Conservation (phyloP, 2,113 vertebrate species). For the Antennarius striatus region DNA sequence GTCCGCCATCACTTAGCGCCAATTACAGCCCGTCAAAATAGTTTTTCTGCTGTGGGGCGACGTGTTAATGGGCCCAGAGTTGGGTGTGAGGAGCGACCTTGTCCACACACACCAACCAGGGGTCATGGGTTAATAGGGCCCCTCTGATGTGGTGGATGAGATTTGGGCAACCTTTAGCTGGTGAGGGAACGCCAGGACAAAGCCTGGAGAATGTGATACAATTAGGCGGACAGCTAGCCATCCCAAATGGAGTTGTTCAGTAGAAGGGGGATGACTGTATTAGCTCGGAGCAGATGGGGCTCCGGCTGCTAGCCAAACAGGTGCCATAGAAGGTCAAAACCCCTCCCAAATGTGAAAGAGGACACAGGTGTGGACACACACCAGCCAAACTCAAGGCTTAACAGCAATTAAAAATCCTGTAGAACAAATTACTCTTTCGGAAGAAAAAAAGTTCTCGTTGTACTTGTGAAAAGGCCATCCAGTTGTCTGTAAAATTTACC, state of each 20-base stretch:
- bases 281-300: conserved; percentile 83
- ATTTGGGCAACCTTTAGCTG: conserved; percentile 90
- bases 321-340: conserved; percentile 60
- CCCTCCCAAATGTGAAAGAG: conserved; percentile 50
- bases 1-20: conserved; percentile 90
- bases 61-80: conserved; percentile 90
- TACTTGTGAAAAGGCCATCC: conserved; percentile 62
- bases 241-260: conserved; percentile 78
- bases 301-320: conserved; percentile 76
- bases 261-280: conserved; percentile 80
- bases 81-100: conserved; percentile 94
- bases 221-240: conserved; percentile 88
- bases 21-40: conserved; percentile 96
- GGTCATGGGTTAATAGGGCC: conserved; percentile 95
- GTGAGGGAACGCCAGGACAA: conserved; percentile 83
- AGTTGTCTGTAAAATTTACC: conserved; percentile 48
- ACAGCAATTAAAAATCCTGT: conserved; percentile 69
- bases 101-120: conserved; percentile 85
- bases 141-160: conserved; percentile 91
- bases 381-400: conserved; percentile 43
- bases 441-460: conserved; percentile 63
- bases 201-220: conserved; percentile 94
- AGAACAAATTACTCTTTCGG: conserved; percentile 61
- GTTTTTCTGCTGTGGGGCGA: conserved; percentile 90
- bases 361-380: conserved; percentile 66